These are phyloP conservation scores for Daphoenositta chrysoptera DNA, from an alignment of 2,113 vertebrate genomes.

Conservation along the genomic window DNA sequence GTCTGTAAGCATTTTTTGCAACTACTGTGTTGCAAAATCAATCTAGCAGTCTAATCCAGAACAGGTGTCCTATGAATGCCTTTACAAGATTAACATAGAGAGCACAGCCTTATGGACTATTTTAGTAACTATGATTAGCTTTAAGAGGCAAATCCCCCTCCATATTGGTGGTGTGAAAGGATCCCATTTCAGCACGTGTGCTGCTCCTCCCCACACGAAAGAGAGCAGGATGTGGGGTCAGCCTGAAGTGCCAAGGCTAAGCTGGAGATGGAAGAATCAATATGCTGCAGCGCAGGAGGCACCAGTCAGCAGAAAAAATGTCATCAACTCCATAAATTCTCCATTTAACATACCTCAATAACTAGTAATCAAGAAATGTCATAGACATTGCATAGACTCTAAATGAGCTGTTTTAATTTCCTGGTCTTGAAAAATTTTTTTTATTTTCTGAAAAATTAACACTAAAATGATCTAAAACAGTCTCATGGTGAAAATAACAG, in stretches of 20 bases:
- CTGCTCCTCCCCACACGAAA: neutral
- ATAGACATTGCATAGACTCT: neutral
- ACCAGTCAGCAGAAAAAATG: constrained; percentile 14
- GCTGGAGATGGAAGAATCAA: neutral
- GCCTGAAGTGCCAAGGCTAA: neutral
- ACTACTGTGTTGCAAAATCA: constrained; percentile 32
- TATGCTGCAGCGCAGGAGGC: neutral
- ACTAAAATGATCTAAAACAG: neutral
- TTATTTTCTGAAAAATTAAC: neutral
- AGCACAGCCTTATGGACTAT: neutral
- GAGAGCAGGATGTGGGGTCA: neutral
- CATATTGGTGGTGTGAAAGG: neutral
- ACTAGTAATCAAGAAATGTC: neutral
- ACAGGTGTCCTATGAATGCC: constrained; percentile 46
- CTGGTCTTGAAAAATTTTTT: neutral
- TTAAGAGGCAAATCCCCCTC: constrained; percentile 22
- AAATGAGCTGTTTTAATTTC: neutral
- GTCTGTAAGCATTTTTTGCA: constrained; percentile 13
- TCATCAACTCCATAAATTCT: neutral
- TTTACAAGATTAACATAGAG: constrained; percentile 25
- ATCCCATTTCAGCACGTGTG: constrained; percentile 7
- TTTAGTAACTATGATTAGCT: constrained; percentile 3
- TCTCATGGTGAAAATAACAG: neutral
- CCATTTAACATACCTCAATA: neutral
- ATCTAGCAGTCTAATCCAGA: constrained; percentile 49